Base-by-base conservation (phyloP, 2,888 invertebrate species). In the Campoletis raptor region DNA sequence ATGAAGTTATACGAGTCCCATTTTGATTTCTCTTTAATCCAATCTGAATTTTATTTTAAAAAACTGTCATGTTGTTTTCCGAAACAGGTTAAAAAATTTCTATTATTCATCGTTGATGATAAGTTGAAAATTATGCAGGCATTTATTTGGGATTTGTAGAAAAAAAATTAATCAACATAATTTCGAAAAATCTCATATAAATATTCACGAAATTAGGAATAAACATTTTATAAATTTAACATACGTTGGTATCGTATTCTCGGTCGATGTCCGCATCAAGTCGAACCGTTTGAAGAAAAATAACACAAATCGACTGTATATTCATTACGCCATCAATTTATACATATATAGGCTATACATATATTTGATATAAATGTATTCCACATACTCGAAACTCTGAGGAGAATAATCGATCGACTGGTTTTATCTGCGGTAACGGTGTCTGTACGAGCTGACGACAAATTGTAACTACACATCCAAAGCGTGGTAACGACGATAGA, bases 381-480 rank as follows among this genome's bases (percentile, higher is more conserved):
- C 10, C 73, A 67, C 42, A 67, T 54, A 57, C 83, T 76, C 12
- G 52, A 64, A 69, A 54, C 61, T 72, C 61, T 45, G 30, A 9
- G 45, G 37, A 61, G 69, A 82, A 79, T 82, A 76, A 79, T 79
- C 73, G 52, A 82, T 79, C 61, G 85, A 73, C 78, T 85, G 69
- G 82, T 85, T 85, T 83, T 80, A 86, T 83, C 80, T 45, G 45
- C 66, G 82, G 70, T 72, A 66, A 66, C 70, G 76, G 57, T n/a
- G 67, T 48, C 40, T 67, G 61, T 67, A 79, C 70, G 70, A 48
- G 45, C 18, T 54, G 79, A 83, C 82, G 85, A 85, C 82, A 85
- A 85, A 83, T 85, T 85, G 82, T 54, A 80, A 82, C 66, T 61
- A 48, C 73, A 36, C 48, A 81, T 72, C 37, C n/a, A 45, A 66